These are phyloP conservation scores for Heliconius hortense DNA, from an alignment of 2,888 invertebrate genomes.

Conservation along the genomic window DNA sequence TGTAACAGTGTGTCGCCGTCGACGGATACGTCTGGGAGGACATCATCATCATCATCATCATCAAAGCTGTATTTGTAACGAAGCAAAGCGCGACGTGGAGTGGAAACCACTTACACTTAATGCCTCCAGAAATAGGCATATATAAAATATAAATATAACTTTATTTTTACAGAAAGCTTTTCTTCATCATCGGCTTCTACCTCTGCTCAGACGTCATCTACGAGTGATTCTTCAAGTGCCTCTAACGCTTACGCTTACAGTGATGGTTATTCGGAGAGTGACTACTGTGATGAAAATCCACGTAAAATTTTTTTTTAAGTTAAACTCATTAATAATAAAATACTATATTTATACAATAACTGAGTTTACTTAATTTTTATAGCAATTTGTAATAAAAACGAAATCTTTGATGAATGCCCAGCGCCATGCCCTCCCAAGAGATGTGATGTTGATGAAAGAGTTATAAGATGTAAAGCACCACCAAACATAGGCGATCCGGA, in stretches of 20 bases:
- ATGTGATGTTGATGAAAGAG: slow-evolving; percentile 48
- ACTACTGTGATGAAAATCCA: not conserved
- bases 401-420: slow-evolving; percentile 49
- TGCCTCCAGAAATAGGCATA: no score
- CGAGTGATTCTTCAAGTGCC: not conserved
- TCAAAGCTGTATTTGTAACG: no score
- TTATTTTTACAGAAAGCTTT: not conserved
- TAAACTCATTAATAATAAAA: not conserved
- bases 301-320: not conserved
- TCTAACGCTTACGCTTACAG: not conserved
- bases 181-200: slow-evolving; percentile 4
- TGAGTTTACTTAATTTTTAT: not conserved
- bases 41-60: no score
- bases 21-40: no score
- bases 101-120: no score
- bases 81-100: no score
- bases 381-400: slow-evolving; percentile 43
- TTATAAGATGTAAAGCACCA: slow-evolving; percentile 45
- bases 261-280: not conserved
- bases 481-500: slow-evolving; percentile 51
- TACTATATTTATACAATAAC: not conserved
- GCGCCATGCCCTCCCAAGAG: slow-evolving; percentile 47
- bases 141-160: not conserved
- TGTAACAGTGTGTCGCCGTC: no score
- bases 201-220: not conserved